Evolutionary conservation across 2,797 vertebrate species (phyloP), one percentile per base, ranked within the genome.

Genomic region (Zonotrichia albicollis): DNA sequence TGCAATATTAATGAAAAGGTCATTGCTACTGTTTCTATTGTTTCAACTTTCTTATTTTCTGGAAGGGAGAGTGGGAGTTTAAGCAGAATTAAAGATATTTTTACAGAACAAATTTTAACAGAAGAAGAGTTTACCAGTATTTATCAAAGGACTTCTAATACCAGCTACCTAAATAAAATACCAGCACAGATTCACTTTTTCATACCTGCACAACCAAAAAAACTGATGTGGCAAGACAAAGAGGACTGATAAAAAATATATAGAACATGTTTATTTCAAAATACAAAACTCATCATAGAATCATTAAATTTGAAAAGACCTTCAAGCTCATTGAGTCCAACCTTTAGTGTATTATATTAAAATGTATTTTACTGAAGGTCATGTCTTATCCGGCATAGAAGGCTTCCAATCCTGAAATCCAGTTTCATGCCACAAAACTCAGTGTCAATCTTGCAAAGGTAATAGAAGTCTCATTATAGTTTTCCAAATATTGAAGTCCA

Each of bases 1-100:
- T 43, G 46, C 22, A 83, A 34, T 46, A 91, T 50, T 89, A 85
- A 93, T 80, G 27, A 80, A 87, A 92, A 77, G 79, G 72, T 94
- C 26, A 61, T 54, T 87, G 74, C 72, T 71, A 61, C 40, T 91
- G 46, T 77, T 91, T 51, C 67, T 42, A 53, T 36, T 68, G 68
- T 82, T 91, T 92, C 57, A 74, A 11, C 23, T 80, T 80, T 27
- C 26, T 77, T 46, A 53, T 29, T 89, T 42, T 16, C 61, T 66
- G 77, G 29, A 70, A 86, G 78, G 67, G 11, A 70, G 16, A 72
- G 36, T 21, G 32, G 23, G 32, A 93, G 40, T 61, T 89, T 16
- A 89, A 85, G 45, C 10, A 73, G 45, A 93, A 76, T 25, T 70
- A 26, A 62, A 55, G 7, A 11, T 27, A 58, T 7, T 66, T 62